These are phyloP conservation scores for Halictus quadricinctus DNA, from an alignment of 2,888 invertebrate species.

Conservation along the genomic window DNA sequence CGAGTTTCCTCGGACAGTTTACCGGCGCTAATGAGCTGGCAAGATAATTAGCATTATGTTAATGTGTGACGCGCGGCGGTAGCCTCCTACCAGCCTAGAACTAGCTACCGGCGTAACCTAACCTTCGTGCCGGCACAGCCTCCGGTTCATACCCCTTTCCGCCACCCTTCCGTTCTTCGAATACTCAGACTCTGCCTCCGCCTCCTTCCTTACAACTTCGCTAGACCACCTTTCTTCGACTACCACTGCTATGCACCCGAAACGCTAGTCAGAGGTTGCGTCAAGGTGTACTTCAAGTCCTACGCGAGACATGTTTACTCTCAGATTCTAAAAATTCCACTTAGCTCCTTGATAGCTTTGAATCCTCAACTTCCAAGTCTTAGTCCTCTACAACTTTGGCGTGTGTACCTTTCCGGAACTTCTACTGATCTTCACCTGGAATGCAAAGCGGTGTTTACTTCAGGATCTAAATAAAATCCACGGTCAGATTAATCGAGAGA, in stretches of 20 bases:
- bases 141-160: slow-evolving; percentile 43
- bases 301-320: neutral
- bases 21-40: slow-evolving; percentile 82
- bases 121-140: slow-evolving; percentile 62
- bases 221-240: slow-evolving; percentile 72
- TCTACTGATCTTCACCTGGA: neutral
- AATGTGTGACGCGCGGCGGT: slow-evolving; percentile 77
- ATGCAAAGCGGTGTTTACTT: neutral
- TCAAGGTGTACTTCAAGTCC: neutral
- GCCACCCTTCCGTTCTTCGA: slow-evolving; percentile 7
- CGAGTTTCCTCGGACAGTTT: slow-evolving; percentile 82
- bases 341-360: neutral
- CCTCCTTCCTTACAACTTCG: slow-evolving; percentile 18
- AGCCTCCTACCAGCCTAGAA: slow-evolving; percentile 56
- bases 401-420: neutral
- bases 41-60: slow-evolving; percentile 82
- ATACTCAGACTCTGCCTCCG: slow-evolving; percentile 7
- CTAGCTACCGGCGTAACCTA: slow-evolving; percentile 74
- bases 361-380: no score
- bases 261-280: neutral
- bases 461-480: neutral
- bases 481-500: neutral
- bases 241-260: neutral
- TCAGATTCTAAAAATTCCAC: neutral
- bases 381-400: neutral